phyloP scores from a whole-genome alignment of 2,888 invertebrate species.

The Chymomyza amoena region DNA sequence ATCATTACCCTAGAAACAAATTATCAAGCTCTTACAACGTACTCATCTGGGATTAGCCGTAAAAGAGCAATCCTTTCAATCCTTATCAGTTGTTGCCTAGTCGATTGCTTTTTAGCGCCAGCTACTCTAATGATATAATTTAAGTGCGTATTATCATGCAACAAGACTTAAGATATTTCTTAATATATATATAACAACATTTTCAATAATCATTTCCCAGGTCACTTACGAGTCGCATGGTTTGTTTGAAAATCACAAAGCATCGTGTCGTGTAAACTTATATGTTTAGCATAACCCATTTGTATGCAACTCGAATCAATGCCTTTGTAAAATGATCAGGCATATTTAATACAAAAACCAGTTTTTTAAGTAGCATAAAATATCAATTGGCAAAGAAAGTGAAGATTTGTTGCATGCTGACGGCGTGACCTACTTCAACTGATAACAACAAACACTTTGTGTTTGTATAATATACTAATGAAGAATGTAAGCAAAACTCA shows the following conservation, averaged over 20 bases:
- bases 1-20: not conserved
- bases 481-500: not conserved
- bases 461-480: not conserved
- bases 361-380: conserved; percentile 26
- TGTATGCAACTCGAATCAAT: not conserved
- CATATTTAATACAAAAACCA: conserved; percentile 24
- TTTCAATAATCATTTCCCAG: no score
- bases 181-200: no score
- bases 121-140: no score
- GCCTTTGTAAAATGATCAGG: not conserved
- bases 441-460: conserved; percentile 30
- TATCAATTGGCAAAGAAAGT: conserved; percentile 17
- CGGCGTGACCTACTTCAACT: conserved; percentile 46
- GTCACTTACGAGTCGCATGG: no score
- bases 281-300: not conserved
- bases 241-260: no score
- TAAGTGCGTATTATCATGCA: no score
- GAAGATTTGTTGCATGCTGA: conserved; percentile 6
- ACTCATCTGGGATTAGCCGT: no score
- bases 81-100: no score
- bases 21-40: no score
- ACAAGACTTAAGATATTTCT: no score
- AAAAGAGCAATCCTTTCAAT: no score
- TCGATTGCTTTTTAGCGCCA: no score
- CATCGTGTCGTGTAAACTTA: not conserved